Conservation (phyloP, 2,888 invertebrate species). For the Machimus atricapillus region DNA sequence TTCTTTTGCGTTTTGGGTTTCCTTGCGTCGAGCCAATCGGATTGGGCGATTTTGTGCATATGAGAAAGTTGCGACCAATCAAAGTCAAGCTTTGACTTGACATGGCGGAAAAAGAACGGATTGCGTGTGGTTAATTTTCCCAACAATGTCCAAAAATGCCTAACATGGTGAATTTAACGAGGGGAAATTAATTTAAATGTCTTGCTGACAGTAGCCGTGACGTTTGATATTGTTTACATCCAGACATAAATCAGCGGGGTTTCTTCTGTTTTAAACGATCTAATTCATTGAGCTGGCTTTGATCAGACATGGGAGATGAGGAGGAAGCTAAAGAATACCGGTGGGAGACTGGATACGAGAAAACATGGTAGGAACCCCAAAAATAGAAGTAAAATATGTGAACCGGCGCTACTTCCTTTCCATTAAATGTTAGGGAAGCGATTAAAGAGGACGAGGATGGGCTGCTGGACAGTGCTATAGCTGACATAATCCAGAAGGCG, state of each 20-base stretch:
- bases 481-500: slow-evolving; percentile 89
- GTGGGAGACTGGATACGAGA: slow-evolving; percentile 95
- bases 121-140: not conserved
- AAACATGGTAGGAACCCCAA: slow-evolving; percentile 76
- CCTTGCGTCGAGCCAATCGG: slow-evolving; percentile 20
- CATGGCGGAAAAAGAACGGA: slow-evolving; percentile 30
- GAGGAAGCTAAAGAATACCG: slow-evolving; percentile 89
- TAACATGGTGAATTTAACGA: slow-evolving; percentile 44
- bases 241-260: not conserved
- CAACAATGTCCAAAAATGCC: slow-evolving; percentile 56
- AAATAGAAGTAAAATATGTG: not conserved
- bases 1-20: slow-evolving; percentile 33
- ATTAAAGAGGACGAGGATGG: slow-evolving; percentile 97
- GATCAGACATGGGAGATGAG: slow-evolving; percentile 66
- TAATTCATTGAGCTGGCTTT: not conserved
- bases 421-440: slow-evolving; percentile 76
- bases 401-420: not conserved
- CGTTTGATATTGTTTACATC: not conserved
- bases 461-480: slow-evolving; percentile 86
- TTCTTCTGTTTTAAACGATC: not conserved
- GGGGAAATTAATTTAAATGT: not conserved
- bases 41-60: not conserved
- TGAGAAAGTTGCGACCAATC: slow-evolving; percentile 24
- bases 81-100: not conserved
- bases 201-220: not conserved